These are phyloP conservation scores for Athripsodes cinereus DNA, from an alignment of 2,888 invertebrate genomes.

Conservation along the genomic window DNA sequence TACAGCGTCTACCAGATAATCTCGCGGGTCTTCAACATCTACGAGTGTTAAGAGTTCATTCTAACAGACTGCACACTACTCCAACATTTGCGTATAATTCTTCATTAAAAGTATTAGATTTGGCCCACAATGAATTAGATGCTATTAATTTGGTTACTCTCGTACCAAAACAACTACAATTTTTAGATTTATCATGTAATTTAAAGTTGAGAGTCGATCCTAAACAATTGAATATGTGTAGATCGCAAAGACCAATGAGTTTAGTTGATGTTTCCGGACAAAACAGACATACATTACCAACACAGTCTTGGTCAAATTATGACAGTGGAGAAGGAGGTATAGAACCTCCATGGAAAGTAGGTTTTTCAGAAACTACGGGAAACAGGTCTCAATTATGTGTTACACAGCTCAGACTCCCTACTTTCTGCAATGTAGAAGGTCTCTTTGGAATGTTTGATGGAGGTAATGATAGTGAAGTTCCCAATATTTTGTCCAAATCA, in stretches of 20 bases:
- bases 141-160: constrained; percentile 68
- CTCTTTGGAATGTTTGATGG: constrained; percentile 81
- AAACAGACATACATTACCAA: constrained; percentile 62
- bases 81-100: constrained; percentile 71
- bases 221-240: constrained; percentile 71
- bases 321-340: constrained; percentile 53
- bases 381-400: constrained; percentile 66
- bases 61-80: constrained; percentile 68
- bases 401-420: constrained; percentile 69
- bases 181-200: constrained; percentile 80
- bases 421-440: constrained; percentile 75
- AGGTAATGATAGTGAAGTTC: constrained; percentile 63
- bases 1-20: constrained; percentile 69
- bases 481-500: constrained; percentile 63
- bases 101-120: constrained; percentile 71
- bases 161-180: constrained; percentile 77
- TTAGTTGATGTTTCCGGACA: constrained; percentile 80
- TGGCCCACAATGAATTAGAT: constrained; percentile 81
- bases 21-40: constrained; percentile 66
- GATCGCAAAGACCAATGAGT: constrained; percentile 74
- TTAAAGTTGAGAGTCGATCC: constrained; percentile 76
- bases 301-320: constrained; percentile 41
- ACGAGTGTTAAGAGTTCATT: constrained; percentile 72
- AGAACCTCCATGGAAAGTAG: constrained; percentile 70
- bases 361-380: constrained; percentile 81